Percentiles rank a stretch among this genome's conserved stretches.
Evolutionary conservation across 2,797 vertebrate genomes (phyloP).

Genomic region (Peromyscus melanophrys): DNA sequence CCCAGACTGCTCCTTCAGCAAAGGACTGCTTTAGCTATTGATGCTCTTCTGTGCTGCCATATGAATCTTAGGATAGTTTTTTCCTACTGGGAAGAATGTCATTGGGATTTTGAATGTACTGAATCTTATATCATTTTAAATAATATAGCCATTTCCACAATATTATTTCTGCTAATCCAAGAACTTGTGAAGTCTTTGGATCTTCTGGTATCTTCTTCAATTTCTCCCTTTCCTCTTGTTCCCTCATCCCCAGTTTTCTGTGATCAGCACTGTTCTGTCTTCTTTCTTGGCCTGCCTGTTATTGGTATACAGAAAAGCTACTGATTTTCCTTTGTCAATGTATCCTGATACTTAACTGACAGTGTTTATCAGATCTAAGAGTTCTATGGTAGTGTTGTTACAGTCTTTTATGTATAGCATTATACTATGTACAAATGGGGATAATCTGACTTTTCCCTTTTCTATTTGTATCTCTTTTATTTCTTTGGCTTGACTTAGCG

Average conservation of each 20-base stretch:
- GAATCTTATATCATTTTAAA: neutral
- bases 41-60: neutral
- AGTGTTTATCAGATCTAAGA: neutral
- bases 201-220: neutral
- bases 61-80: neutral
- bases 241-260: neutral
- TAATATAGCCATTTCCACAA: neutral
- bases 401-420: neutral
- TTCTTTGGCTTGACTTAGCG: neutral
- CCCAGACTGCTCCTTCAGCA: neutral
- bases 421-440: neutral
- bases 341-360: neutral
- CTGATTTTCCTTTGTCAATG: neutral
- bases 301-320: neutral
- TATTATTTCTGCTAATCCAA: neutral
- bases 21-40: neutral
- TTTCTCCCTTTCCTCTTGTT: neutral
- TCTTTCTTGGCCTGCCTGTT: neutral
- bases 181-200: neutral
- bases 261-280: neutral
- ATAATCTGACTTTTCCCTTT: neutral
- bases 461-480: neutral
- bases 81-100: neutral
- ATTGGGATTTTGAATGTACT: neutral
- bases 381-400: neutral